phyloP scores from a whole-genome alignment of 2,888 invertebrate species.

The Xanthia togata region DNA sequence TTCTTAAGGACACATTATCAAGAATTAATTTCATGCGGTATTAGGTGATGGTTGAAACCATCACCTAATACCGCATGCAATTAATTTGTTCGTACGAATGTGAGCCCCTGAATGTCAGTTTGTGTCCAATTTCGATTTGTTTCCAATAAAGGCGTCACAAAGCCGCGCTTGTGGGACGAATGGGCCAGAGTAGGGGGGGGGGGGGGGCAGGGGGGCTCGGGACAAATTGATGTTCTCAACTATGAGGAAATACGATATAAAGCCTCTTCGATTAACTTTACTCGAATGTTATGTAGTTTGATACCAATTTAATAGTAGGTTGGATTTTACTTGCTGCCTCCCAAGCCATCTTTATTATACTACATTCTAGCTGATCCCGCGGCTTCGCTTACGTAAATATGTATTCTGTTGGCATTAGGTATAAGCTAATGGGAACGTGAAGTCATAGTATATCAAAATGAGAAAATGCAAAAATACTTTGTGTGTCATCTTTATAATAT shows the following conservation, averaged over 20 bases:
- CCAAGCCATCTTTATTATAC: no score
- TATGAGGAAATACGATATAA: slow-evolving; percentile 35
- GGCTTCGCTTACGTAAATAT: no score
- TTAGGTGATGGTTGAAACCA: no score
- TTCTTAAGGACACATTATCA: no score
- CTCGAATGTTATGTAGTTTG: neutral
- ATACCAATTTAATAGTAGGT: neutral
- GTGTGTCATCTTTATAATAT: neutral
- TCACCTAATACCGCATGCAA: neutral
- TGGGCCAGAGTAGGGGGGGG: neutral
- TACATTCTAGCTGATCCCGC: neutral
- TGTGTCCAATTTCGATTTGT: slow-evolving; percentile 28
- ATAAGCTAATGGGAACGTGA: neutral
- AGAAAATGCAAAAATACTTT: neutral
- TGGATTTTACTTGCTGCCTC: neutral
- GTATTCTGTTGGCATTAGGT: no score
- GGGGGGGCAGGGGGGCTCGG: neutral
- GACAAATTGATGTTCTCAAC: slow-evolving; percentile 17
- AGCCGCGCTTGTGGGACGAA: slow-evolving; percentile 1
- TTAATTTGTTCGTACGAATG: neutral
- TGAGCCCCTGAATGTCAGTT: neutral
- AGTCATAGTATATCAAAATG: neutral
- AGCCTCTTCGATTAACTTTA: slow-evolving; percentile 9
- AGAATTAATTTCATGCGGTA: no score
- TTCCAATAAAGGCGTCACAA: slow-evolving; percentile 21